phyloP scores from a whole-genome alignment of 2,797 vertebrate species.

The Australoheros facetus region DNA sequence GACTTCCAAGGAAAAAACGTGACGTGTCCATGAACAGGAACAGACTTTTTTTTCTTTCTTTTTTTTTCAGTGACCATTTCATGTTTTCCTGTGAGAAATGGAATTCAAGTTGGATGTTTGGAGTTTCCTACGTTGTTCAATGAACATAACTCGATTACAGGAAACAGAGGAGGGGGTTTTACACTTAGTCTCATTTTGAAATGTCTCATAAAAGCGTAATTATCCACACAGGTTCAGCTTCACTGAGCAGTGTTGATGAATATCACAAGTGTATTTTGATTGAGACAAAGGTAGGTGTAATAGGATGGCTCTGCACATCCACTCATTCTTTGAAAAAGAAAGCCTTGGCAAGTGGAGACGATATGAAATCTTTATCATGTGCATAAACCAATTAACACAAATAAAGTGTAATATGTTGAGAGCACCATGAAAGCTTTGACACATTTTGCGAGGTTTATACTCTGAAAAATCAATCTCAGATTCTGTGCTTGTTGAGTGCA shows the following conservation, averaged over 20 bases:
- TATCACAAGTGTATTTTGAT: neutral
- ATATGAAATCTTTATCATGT: constrained; percentile 57
- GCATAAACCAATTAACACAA: constrained; percentile 57
- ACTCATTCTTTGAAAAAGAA: constrained; percentile 7
- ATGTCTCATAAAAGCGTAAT: neutral
- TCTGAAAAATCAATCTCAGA: constrained; percentile 47
- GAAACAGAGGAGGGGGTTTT: neutral
- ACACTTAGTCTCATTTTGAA: neutral
- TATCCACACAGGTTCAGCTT: neutral
- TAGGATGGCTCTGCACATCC: neutral
- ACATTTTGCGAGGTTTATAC: constrained; percentile 39
- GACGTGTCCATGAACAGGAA: neutral
- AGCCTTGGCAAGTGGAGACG: constrained; percentile 9
- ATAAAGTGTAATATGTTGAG: constrained; percentile 21
- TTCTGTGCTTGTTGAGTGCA: neutral
- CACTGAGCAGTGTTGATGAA: neutral
- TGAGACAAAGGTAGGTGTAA: neutral
- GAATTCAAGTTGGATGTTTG: neutral
- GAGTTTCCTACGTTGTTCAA: neutral
- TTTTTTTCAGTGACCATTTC: neutral
- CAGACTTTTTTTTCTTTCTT: neutral
- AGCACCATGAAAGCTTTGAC: constrained; percentile 25
- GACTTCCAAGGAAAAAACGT: neutral
- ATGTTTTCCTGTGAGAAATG: constrained; percentile 9
- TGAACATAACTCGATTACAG: neutral